Conservation (phyloP, 1,140 invertebrate species). For the Oscheius sp. region DNA sequence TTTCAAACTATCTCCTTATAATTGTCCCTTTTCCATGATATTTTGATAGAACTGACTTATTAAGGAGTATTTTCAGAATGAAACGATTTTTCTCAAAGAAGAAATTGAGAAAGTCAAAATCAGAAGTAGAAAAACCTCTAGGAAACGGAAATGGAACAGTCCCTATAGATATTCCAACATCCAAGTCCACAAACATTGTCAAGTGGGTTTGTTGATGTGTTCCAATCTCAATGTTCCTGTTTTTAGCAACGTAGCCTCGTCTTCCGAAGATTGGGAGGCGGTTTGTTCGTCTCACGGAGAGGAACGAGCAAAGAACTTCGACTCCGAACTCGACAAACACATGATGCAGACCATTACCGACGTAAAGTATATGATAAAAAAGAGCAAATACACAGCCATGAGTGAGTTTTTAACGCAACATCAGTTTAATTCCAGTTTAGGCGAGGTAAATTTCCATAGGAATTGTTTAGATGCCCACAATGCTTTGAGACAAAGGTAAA, state of each 20-base stretch:
- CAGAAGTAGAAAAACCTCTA: constrained; percentile 18
- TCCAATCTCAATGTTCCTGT: not conserved
- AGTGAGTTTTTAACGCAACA: constrained; percentile 45
- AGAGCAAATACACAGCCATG: constrained; percentile 59
- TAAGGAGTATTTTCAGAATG: constrained; percentile 22
- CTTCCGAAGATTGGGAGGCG: constrained; percentile 26
- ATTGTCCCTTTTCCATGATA: no score
- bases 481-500: constrained; percentile 47
- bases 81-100: constrained; percentile 29
- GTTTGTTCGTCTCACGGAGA: constrained; percentile 27
- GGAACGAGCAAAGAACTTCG: constrained; percentile 39
- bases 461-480: constrained; percentile 61
- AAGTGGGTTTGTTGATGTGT: constrained; percentile 20
- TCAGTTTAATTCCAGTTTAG: constrained; percentile 15
- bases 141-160: constrained; percentile 24
- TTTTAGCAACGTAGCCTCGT: constrained; percentile 27
- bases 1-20: no score
- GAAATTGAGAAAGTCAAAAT: constrained; percentile 34
- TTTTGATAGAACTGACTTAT: no score
- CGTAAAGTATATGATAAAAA: constrained; percentile 59
- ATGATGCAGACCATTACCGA: constrained; percentile 61
- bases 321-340: constrained; percentile 53
- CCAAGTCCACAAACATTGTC: constrained; percentile 31
- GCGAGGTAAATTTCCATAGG: constrained; percentile 57
- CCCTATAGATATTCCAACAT: constrained; percentile 19